A percentile compares a stretch with the other conserved stretches of the same genome.
phyloP scores from a whole-genome alignment of 2,888 invertebrate genomes.

The Tachina grossa region DNA sequence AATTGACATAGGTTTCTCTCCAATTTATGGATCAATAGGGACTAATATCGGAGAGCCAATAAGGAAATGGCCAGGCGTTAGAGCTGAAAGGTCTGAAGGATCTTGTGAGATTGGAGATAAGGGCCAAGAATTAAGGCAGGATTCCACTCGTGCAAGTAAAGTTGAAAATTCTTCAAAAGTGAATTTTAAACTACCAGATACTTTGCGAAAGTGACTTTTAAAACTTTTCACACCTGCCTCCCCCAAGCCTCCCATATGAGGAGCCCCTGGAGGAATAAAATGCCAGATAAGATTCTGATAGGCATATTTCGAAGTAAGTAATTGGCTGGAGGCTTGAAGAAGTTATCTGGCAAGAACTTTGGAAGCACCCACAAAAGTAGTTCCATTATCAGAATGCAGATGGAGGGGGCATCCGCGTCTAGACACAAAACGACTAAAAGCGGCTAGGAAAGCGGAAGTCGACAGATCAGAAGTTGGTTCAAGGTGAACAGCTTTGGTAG shows the following conservation, averaged over 20 bases:
- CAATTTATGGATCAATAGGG: neutral
- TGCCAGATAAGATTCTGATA: too few relatives aligned
- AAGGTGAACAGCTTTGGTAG: too few relatives aligned
- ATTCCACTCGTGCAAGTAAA: too few relatives aligned
- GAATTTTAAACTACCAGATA: too few relatives aligned
- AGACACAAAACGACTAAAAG: neutral
- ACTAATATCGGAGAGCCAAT: conserved; percentile 34
- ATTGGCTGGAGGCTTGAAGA: neutral
- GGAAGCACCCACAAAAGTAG: neutral
- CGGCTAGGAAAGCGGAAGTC: neutral
- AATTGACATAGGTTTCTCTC: neutral
- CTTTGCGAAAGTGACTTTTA: too few relatives aligned
- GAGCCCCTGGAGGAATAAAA: too few relatives aligned
- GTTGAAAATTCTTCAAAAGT: too few relatives aligned
- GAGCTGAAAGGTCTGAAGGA: conserved; percentile 1
- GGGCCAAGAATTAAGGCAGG: too few relatives aligned
- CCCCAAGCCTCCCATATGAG: too few relatives aligned
- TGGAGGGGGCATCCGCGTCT: conserved; percentile 4
- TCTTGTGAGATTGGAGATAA: too few relatives aligned
- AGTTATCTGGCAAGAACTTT: neutral
- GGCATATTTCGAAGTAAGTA: neutral
- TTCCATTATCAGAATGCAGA: neutral
- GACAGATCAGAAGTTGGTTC: neutral
- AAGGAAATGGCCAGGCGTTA: conserved; percentile 30
- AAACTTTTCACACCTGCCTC: too few relatives aligned